Percentiles rank a stretch among this genome's conserved stretches.
These are phyloP conservation scores for Aleiodes sp. DNA, from an alignment of 1,140 invertebrate species.

Conservation along the genomic window DNA sequence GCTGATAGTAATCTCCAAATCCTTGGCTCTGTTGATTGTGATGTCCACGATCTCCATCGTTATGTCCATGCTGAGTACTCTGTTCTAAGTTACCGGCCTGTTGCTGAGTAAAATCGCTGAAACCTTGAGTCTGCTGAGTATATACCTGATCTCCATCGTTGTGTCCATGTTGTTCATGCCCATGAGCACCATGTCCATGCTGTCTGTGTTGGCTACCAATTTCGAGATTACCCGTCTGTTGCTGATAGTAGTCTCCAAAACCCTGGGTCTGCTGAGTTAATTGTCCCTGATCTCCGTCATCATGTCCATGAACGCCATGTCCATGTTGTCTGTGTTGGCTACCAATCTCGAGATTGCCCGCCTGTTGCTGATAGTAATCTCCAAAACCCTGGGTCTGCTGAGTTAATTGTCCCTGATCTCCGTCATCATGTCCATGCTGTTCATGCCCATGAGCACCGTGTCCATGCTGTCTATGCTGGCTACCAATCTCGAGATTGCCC, in stretches of 20 bases:
- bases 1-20: slow-evolving; percentile 28
- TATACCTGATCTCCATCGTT: neutral
- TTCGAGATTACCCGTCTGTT: slow-evolving; percentile 28
- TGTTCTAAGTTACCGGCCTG: slow-evolving; percentile 26
- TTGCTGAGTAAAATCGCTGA: slow-evolving; percentile 39
- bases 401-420: slow-evolving; percentile 33
- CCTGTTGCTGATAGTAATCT: slow-evolving; percentile 20
- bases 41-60: slow-evolving; percentile 3
- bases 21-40: slow-evolving; percentile 13
- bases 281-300: neutral
- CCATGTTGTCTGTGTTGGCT: slow-evolving; percentile 30
- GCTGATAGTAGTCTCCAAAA: slow-evolving; percentile 35
- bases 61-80: slow-evolving; percentile 3
- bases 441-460: neutral
- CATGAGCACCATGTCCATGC: slow-evolving; percentile 38
- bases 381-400: slow-evolving; percentile 42
- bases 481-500: no score
- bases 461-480: slow-evolving; percentile 1
- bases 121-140: slow-evolving; percentile 45
- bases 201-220: slow-evolving; percentile 16
- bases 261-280: slow-evolving; percentile 46
- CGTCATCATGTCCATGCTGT: neutral
- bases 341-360: no score
- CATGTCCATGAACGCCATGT: slow-evolving; percentile 29
- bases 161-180: neutral